A percentile compares a stretch with the other conserved stretches of the same genome.
These are phyloP conservation scores for Sitta carolinensis DNA, from an alignment of 2,797 vertebrate species.

Conservation along the genomic window DNA sequence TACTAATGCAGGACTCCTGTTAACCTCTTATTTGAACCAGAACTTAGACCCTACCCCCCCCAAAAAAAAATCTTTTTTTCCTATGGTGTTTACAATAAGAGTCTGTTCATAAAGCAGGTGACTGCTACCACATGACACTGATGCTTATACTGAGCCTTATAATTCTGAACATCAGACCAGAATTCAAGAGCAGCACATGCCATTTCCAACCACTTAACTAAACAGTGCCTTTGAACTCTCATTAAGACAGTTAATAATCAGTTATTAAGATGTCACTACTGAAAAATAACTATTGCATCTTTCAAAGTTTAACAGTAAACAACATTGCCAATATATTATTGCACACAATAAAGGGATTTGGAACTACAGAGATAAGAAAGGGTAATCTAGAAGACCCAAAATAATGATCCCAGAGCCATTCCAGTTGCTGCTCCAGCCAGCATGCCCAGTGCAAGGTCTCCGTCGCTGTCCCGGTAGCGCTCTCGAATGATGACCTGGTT, in stretches of 20 bases:
- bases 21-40: not conserved
- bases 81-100: not conserved
- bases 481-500: constrained; percentile 89
- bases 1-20: not conserved
- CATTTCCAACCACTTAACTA: not conserved
- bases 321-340: constrained; percentile 71
- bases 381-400: constrained; percentile 89
- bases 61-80: not conserved
- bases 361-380: constrained; percentile 44
- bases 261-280: constrained; percentile 62
- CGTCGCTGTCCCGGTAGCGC: constrained; percentile 84
- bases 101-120: not conserved
- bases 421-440: constrained; percentile 93
- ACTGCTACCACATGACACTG: constrained; percentile 12
- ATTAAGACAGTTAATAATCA: constrained; percentile 45
- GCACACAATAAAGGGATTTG: constrained; percentile 59
- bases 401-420: constrained; percentile 92
- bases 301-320: constrained; percentile 67
- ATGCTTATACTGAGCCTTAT: constrained; percentile 5
- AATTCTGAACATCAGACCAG: not conserved
- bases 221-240: constrained; percentile 24
- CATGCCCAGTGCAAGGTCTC: constrained; percentile 90
- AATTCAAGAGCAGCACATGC: not conserved
- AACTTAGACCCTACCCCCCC: not conserved
- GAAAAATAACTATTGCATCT: constrained; percentile 65